Base-by-base conservation (phyloP, 2,888 invertebrate species). In the Clivina fossor region DNA sequence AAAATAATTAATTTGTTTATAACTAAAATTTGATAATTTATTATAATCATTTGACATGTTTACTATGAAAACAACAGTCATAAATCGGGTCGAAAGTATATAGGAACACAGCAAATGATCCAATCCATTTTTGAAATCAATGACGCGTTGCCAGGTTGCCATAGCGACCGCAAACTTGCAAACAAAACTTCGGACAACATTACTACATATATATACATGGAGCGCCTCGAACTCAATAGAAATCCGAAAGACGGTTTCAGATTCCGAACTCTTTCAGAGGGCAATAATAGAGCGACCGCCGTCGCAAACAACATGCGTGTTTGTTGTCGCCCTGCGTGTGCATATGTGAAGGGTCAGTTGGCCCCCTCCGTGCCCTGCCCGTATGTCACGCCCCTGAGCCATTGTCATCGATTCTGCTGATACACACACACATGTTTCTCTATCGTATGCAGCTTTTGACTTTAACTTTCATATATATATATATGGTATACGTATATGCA, bases 311-410 rank as follows among this genome's bases (percentile, higher is more conserved):
- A 53, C 43, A 33, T 41, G 24, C 33, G 49, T 49, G 49, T 49
- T 37, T 49, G 49, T 43, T 51, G 44, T 43, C 32, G 24, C 53
- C 44, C 50, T 26, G 40, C 28, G 50, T 51, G 33, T 53, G 53
- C 30, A 41, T 35, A 38, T 32, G 19, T 30, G 22, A 28, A 37
- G 53, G 44, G 43, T 32, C 43, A 53, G 35, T 20, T 24, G 43
- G 32, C 26, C 32, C 33, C 43, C 4, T 9, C 18, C 11, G 38
- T 26, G 32, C n/a, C n/a, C 38, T 16, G 26, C 32, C 43, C 51
- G 24, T 38, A 20, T 19, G 43, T 47, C 53, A 53, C 53, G 53
- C 53, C 53, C 53, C 40, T 32, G 53, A n/a, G n/a, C 35, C 37
- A 44, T 53, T 53, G 53, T 53, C 43, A 53, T 9, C 19, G 22